Base-by-base conservation (phyloP, 1,140 invertebrate species). In the Pseudomyrmex dendroicus region DNA sequence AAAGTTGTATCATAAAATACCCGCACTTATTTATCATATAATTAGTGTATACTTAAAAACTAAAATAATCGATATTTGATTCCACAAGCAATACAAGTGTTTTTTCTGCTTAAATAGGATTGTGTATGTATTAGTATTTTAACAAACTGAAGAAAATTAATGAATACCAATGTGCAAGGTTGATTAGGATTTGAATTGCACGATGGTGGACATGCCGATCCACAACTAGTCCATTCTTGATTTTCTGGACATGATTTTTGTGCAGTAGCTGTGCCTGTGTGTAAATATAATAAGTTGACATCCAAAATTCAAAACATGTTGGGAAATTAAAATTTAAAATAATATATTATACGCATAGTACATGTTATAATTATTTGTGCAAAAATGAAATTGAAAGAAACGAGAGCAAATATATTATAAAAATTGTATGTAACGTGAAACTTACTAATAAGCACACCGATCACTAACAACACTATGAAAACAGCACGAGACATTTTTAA, bases 121-220 rank as follows among this genome's bases (percentile, higher is more conserved):
- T 35, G 35, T 35, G 35, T 35, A 35, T 35, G 35, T 35, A 35
- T 7, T 35, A 35, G 5, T 35, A 35, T 35, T 52, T 50, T 1
- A 52, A 35, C n/a, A 63, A 50, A 63, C 7, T 74, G 0, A 22
- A 44, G 63, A 48, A 74, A 68, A 54, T 25, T 17, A 8, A 48
- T 15, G 17, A 59, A 35, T 82, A 82, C 77, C 77, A 52, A 0
- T n/a, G 48, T 54, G 50, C 77, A 82, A 0, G 0, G 0, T 76
- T 1, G 35, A n/a, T 35, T 0, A 17, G 57, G n/a, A 0, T 1
- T 0, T 1, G 9, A 2, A 5, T 25, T 35, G 17, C 77, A 82
- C 1, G 22, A 2, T n/a, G 57, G 67, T 57, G 59, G 70, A 66
- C 80, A 83, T 44, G 70, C 44, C 15, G 80, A 17, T 83, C 80